These are phyloP conservation scores for Euleptes europaea DNA, from an alignment of 2,113 vertebrate genomes.

Conservation along the genomic window DNA sequence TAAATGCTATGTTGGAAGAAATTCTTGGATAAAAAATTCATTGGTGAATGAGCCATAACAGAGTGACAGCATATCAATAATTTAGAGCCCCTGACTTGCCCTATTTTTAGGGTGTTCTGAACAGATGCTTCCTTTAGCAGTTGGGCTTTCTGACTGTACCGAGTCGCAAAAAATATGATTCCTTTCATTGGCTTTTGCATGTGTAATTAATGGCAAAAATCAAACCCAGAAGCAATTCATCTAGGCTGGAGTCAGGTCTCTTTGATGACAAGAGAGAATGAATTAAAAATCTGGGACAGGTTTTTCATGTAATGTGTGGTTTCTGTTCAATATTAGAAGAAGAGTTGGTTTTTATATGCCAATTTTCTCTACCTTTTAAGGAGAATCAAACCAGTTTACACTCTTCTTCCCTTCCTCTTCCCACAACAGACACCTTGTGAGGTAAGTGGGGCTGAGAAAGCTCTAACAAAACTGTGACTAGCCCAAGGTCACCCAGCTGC, in stretches of 20 bases:
- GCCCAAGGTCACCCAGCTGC: too few relatives aligned
- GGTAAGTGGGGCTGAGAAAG: too few relatives aligned
- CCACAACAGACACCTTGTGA: too few relatives aligned
- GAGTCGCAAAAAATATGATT: background rate
- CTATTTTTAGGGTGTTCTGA: background rate
- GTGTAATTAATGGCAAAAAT: background rate
- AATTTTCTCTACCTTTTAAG: too few relatives aligned
- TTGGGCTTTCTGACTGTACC: background rate
- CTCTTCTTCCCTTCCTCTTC: too few relatives aligned
- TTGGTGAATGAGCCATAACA: background rate
- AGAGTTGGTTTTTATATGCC: too few relatives aligned
- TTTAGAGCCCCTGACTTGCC: background rate
- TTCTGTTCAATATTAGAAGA: background rate
- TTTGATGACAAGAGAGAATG: background rate
- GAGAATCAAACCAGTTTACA: too few relatives aligned
- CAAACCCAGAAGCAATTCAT: background rate
- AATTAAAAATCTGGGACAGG: background rate
- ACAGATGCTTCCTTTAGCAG: fast-evolving
- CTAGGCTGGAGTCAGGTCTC: background rate
- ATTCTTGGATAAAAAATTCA: background rate
- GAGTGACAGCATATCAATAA: background rate
- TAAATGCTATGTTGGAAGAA: background rate
- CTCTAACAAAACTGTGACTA: too few relatives aligned
- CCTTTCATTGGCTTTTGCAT: background rate
- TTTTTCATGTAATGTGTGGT: background rate